Evolutionary conservation across 2,113 vertebrate genomes (phyloP).

Genomic region (Anas platyrhynchos): DNA sequence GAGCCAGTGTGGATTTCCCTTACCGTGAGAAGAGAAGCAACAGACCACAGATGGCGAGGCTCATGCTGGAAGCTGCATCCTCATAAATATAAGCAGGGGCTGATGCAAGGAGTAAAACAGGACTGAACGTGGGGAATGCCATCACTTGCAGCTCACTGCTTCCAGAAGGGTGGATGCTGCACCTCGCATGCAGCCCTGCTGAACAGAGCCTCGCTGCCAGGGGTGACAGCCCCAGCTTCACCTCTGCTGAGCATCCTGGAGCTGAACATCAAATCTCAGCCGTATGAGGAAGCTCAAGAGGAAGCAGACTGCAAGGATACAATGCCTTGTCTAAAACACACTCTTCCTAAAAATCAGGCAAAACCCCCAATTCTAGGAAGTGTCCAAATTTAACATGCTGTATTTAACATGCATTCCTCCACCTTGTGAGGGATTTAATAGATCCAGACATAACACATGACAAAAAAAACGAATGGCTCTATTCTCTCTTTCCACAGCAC

Average conservation of each 20-base stretch:
- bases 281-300: neutral
- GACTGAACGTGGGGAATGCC: fast-evolving
- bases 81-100: neutral
- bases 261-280: neutral
- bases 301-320: neutral
- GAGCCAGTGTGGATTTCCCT: neutral
- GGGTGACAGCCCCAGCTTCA: neutral
- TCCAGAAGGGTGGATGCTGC: neutral
- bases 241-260: constrained; percentile 12
- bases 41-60: neutral
- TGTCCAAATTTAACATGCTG: neutral
- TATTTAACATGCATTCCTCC: neutral
- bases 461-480: neutral
- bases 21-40: fast-evolving
- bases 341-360: neutral
- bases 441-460: neutral
- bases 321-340: neutral
- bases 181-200: neutral
- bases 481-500: neutral
- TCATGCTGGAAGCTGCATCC: neutral
- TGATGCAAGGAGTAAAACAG: neutral
- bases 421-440: neutral
- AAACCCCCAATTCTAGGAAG: neutral
- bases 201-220: neutral
- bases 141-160: fast-evolving